phyloP scores from a whole-genome alignment of 2,797 vertebrate species.

The Lepus townsendii region DNA sequence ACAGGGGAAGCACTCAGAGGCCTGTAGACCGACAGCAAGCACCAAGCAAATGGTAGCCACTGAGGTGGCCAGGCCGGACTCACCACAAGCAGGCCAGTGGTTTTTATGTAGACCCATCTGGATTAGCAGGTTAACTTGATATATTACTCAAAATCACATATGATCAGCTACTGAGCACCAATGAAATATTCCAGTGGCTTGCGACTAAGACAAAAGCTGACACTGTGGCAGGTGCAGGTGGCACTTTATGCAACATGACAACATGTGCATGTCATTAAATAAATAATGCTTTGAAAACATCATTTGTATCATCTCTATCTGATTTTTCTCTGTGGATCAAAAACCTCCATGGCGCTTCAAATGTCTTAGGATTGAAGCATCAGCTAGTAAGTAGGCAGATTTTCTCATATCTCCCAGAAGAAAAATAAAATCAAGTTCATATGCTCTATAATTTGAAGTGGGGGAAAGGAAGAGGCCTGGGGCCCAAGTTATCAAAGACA shows the following conservation, averaged over 20 bases:
- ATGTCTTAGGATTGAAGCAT: background rate
- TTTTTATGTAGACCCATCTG: background rate
- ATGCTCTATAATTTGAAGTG: background rate
- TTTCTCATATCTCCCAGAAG: background rate
- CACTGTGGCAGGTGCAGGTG: background rate
- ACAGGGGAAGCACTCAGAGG: background rate
- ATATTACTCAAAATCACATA: background rate
- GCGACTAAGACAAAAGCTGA: background rate
- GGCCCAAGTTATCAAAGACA: background rate
- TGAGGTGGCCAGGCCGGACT: fast-evolving
- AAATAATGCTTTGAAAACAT: background rate
- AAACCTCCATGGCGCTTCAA: background rate
- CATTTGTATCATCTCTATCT: background rate
- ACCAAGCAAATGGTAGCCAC: background rate
- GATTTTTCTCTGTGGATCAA: background rate
- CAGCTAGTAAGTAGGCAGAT: background rate
- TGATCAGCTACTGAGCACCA: background rate
- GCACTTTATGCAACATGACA: background rate
- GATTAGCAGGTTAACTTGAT: background rate
- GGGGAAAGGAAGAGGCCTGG: background rate
- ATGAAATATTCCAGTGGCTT: background rate
- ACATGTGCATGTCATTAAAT: background rate
- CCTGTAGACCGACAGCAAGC: background rate
- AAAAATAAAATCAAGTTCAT: constrained; percentile 43
- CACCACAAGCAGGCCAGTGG: background rate